A percentile compares a stretch with the other conserved stretches of the same genome.
Conservation (phyloP, 2,888 invertebrate species). For the Eudemis profundana region DNA sequence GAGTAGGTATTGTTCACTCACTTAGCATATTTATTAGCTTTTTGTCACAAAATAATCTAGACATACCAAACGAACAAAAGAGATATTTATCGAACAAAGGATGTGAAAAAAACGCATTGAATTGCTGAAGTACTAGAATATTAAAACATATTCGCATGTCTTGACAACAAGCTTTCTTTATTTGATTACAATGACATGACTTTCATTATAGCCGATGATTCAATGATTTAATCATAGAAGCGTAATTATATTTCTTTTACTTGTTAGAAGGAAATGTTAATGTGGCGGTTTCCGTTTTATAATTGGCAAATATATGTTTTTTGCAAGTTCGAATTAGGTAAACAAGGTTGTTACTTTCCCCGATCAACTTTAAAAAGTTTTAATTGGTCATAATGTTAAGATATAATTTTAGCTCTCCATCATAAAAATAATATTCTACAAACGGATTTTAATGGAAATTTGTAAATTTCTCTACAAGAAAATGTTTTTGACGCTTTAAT, state of each 20-base stretch:
- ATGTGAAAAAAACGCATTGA: conserved; percentile 25
- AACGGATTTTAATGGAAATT: no score
- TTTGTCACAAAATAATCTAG: conserved; percentile 34
- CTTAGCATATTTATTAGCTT: conserved; percentile 41
- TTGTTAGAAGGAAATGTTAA: conserved; percentile 7
- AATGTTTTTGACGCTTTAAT: no score
- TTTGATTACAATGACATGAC: conserved; percentile 17
- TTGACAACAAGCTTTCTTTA: conserved; percentile 17
- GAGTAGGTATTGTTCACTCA: conserved; percentile 28
- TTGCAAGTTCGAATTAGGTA: background rate
- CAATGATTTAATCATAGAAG: conserved; percentile 12
- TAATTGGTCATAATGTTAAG: background rate
- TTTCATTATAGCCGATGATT: conserved; percentile 15
- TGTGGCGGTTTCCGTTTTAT: conserved; percentile 17
- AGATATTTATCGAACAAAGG: conserved; percentile 42
- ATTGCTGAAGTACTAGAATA: conserved; percentile 21
- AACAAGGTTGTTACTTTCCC: conserved; percentile 8
- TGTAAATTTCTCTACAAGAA: no score
- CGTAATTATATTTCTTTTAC: background rate
- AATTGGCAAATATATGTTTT: conserved; percentile 6
- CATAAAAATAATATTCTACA: no score
- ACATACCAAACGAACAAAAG: conserved; percentile 16
- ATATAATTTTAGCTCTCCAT: background rate
- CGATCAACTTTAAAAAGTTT: background rate
- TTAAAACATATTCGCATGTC: background rate